A percentile compares a stretch with the other conserved stretches of the same genome.
Evolutionary conservation across 2,888 invertebrate species (phyloP).

Genomic region (Oligia strigilis): DNA sequence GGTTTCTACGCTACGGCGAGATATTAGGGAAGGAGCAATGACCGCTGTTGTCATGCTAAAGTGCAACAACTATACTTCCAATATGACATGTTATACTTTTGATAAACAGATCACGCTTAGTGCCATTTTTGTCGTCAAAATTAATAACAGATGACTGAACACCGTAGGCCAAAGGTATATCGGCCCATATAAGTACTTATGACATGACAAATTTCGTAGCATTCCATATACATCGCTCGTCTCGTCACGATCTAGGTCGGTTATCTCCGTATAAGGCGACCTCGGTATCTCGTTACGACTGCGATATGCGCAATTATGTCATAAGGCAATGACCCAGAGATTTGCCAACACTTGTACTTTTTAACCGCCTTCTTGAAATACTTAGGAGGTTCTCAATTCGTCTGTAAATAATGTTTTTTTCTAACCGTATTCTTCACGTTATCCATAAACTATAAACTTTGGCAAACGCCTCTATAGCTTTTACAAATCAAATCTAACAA

Average conservation of each 20-base stretch:
- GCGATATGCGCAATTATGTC: slow-evolving; percentile 51
- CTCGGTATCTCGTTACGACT: slow-evolving; percentile 57
- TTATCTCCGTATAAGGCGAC: slow-evolving; percentile 54
- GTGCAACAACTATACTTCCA: neutral
- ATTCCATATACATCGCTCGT: slow-evolving; percentile 33
- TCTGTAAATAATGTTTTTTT: neutral
- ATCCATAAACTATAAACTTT: too few relatives aligned
- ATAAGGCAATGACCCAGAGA: slow-evolving; percentile 46
- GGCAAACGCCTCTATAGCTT: too few relatives aligned
- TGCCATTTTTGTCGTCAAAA: slow-evolving; percentile 5
- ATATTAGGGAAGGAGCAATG: neutral
- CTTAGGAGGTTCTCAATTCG: neutral
- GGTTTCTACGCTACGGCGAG: neutral
- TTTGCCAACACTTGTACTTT: slow-evolving; percentile 36
- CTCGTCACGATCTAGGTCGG: slow-evolving; percentile 48
- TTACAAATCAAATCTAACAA: too few relatives aligned
- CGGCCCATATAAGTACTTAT: slow-evolving; percentile 5
- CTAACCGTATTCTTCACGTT: too few relatives aligned
- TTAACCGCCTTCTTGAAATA: neutral
- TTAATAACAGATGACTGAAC: slow-evolving; percentile 16
- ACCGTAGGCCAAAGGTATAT: neutral
- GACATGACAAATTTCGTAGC: slow-evolving; percentile 10
- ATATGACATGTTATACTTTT: neutral
- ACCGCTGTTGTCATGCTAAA: neutral
- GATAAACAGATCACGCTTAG: neutral